Percentiles rank a stretch among this genome's conserved stretches.
These are phyloP conservation scores for Phalloptychus januarius DNA, from an alignment of 2,797 vertebrate genomes.

Conservation along the genomic window DNA sequence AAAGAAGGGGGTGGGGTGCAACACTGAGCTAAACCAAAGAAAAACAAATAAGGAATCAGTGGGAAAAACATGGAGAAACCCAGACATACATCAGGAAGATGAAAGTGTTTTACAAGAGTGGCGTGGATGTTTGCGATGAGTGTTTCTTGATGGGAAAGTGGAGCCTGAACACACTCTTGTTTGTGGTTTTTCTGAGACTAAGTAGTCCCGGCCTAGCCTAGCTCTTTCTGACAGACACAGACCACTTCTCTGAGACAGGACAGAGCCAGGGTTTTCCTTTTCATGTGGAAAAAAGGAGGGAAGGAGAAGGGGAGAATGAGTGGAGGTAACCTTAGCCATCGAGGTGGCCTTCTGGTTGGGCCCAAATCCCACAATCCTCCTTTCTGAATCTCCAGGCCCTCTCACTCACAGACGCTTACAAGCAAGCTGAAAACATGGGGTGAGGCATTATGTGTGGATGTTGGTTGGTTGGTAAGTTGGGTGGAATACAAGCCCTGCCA, in stretches of 20 bases:
- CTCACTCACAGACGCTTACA: slow-evolving; percentile 22
- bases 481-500: slow-evolving; percentile 39
- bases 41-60: slow-evolving; percentile 43
- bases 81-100: slow-evolving; percentile 23
- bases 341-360: slow-evolving; percentile 73
- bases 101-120: slow-evolving; percentile 45
- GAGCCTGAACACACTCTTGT: slow-evolving; percentile 44
- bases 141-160: slow-evolving; percentile 53
- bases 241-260: slow-evolving; percentile 53
- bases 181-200: slow-evolving; percentile 77
- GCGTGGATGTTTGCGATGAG: slow-evolving; percentile 28
- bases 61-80: slow-evolving; percentile 33
- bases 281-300: slow-evolving; percentile 65
- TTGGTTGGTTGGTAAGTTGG: slow-evolving; percentile 22
- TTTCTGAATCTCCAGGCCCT: slow-evolving; percentile 40
- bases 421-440: slow-evolving; percentile 35
- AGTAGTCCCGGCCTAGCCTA: slow-evolving; percentile 49
- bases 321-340: slow-evolving; percentile 72
- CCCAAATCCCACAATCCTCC: slow-evolving; percentile 58
- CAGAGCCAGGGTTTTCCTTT: slow-evolving; percentile 68
- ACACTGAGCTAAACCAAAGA: slow-evolving; percentile 44
- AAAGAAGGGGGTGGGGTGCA: slow-evolving; percentile 34
- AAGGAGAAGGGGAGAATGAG: slow-evolving; percentile 64
- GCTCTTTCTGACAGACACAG: slow-evolving; percentile 46
- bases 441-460: slow-evolving; percentile 7